These are phyloP conservation scores for Eulemur coronatus DNA, from an alignment of 2,797 vertebrate genomes.

Conservation along the genomic window DNA sequence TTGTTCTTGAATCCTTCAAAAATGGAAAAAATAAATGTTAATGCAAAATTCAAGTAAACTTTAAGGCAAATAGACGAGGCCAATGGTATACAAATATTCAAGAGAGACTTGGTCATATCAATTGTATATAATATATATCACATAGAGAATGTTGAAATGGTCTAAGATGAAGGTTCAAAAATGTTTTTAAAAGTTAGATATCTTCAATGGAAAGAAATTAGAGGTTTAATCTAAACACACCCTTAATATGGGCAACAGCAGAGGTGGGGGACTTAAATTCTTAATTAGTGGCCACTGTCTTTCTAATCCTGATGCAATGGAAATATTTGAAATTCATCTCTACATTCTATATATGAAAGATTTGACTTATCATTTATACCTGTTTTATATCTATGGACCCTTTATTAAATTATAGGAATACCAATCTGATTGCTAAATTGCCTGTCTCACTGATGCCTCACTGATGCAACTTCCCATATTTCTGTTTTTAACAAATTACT, in stretches of 20 bases:
- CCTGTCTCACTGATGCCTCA: background rate
- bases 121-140: background rate
- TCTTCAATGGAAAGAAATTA: slow-evolving; percentile 27
- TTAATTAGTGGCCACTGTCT: background rate
- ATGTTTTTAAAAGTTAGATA: slow-evolving; percentile 33
- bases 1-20: slow-evolving; percentile 7
- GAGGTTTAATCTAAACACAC: slow-evolving; percentile 11
- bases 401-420: slow-evolving; percentile 34
- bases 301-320: background rate
- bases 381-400: background rate
- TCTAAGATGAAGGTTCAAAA: background rate
- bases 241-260: background rate
- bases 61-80: background rate
- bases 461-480: background rate
- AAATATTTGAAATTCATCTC: slow-evolving; percentile 37
- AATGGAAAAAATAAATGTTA: slow-evolving; percentile 24
- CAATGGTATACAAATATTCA: background rate
- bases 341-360: background rate
- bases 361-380: background rate
- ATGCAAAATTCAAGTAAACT: slow-evolving; percentile 13
- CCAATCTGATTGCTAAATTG: slow-evolving; percentile 18
- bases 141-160: background rate
- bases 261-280: background rate
- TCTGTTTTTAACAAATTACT: slow-evolving; percentile 34
- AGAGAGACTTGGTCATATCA: background rate